A percentile compares a stretch with the other conserved stretches of the same genome.
These are phyloP conservation scores for Nycticryphes semicollaris DNA, from an alignment of 2,113 vertebrate genomes.

Conservation along the genomic window DNA sequence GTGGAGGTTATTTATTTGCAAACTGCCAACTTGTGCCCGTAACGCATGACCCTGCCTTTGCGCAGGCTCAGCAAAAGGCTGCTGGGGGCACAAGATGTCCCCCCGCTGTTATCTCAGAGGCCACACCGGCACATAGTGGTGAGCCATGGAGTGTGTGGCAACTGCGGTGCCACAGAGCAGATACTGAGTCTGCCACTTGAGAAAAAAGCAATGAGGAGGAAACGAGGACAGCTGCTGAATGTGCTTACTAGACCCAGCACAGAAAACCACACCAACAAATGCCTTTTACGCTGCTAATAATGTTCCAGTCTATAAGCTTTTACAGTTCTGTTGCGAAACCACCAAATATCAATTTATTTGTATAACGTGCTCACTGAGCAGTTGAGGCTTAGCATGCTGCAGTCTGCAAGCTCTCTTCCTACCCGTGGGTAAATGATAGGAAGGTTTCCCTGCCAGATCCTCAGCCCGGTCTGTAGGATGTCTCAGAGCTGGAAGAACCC, in stretches of 20 bases:
- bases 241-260: neutral
- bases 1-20: neutral
- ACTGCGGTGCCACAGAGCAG: neutral
- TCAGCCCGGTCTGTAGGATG: neutral
- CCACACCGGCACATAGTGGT: accelerated
- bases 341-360: neutral
- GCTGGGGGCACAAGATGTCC: accelerated
- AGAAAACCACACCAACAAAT: neutral
- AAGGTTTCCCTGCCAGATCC: neutral
- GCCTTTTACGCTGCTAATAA: neutral
- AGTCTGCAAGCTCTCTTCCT: neutral
- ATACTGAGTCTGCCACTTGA: neutral
- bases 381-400: neutral
- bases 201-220: neutral
- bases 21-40: neutral
- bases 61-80: neutral
- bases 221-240: neutral
- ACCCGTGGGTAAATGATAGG: neutral
- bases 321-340: neutral
- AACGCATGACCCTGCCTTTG: neutral
- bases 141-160: neutral
- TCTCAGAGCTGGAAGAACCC: neutral
- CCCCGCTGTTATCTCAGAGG: neutral
- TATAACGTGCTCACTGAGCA: neutral
- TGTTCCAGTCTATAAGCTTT: neutral